A percentile compares a stretch with the other conserved stretches of the same genome.
Evolutionary conservation across 1,140 invertebrate genomes (phyloP).

Genomic region (Artemia franciscana): DNA sequence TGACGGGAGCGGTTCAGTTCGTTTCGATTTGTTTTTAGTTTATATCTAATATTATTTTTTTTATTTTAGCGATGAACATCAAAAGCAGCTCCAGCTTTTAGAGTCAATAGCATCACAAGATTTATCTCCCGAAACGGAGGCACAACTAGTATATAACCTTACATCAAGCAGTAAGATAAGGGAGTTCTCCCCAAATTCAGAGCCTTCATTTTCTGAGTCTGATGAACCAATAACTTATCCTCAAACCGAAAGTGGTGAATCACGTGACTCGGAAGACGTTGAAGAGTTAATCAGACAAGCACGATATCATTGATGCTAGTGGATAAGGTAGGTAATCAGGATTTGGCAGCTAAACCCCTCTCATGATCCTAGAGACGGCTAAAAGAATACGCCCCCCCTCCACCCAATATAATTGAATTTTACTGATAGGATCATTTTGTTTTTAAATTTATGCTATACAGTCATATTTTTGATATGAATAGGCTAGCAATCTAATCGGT

Average conservation of each 20-base stretch:
- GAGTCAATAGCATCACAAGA: neutral
- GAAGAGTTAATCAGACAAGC: neutral
- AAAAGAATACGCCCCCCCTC: too few species aligned
- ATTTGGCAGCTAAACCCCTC: too few species aligned
- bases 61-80: neutral
- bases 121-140: neutral
- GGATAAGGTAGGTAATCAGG: too few species aligned
- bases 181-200: neutral
- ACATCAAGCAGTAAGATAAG: neutral
- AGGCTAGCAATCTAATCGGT: too few species aligned
- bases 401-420: too few species aligned
- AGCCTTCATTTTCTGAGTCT: neutral
- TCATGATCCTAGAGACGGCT: too few species aligned
- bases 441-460: too few species aligned
- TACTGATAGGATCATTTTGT: too few species aligned
- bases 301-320: neutral
- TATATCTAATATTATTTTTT: too few species aligned
- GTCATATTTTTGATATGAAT: too few species aligned
- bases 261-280: neutral
- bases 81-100: neutral
- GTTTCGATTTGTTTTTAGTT: too few species aligned
- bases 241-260: neutral
- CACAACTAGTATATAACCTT: neutral
- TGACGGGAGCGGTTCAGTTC: too few species aligned
- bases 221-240: neutral